Percentiles rank a stretch among this genome's conserved stretches.
Conservation (phyloP, 2,888 invertebrate species). For the Lithophane semibrunnea region DNA sequence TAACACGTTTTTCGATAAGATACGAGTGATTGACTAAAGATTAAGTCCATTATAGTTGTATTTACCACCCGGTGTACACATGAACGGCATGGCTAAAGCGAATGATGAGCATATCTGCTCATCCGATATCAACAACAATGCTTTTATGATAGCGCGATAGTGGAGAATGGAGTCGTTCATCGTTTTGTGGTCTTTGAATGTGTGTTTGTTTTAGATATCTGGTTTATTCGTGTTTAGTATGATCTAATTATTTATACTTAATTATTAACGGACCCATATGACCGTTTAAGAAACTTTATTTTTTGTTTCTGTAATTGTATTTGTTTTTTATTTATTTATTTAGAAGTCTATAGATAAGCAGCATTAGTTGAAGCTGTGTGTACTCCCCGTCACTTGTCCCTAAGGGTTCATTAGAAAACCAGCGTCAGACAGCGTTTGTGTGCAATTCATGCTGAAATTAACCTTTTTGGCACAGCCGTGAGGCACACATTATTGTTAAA, state of each 20-base stretch:
- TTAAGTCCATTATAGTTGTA: slow-evolving; percentile 17
- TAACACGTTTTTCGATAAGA: slow-evolving; percentile 49
- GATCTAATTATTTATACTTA: slow-evolving; percentile 4
- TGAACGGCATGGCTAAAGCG: slow-evolving; percentile 24
- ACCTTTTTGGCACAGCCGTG: too few relatives aligned
- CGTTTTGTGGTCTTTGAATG: slow-evolving; percentile 8
- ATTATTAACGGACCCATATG: background rate
- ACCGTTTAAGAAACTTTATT: too few relatives aligned
- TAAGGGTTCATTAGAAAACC: too few relatives aligned
- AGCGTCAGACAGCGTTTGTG: too few relatives aligned
- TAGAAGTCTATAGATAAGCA: too few relatives aligned
- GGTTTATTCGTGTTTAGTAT: slow-evolving; percentile 8
- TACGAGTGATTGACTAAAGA: slow-evolving; percentile 26
- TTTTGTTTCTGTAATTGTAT: too few relatives aligned
- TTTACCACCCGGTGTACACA: slow-evolving; percentile 36
- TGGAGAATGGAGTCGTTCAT: slow-evolving; percentile 8
- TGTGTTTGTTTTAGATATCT: slow-evolving; percentile 3
- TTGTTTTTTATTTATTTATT: too few relatives aligned
- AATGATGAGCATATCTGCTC: slow-evolving; percentile 46
- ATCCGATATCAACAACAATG: slow-evolving; percentile 43
- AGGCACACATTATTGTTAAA: too few relatives aligned
- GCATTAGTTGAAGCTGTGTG: too few relatives aligned
- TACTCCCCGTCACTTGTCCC: too few relatives aligned
- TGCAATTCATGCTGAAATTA: too few relatives aligned
- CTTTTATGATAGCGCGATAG: slow-evolving; percentile 38